Evolutionary conservation across 1,140 invertebrate genomes (phyloP).

Genomic region (Eulimnadia texana): DNA sequence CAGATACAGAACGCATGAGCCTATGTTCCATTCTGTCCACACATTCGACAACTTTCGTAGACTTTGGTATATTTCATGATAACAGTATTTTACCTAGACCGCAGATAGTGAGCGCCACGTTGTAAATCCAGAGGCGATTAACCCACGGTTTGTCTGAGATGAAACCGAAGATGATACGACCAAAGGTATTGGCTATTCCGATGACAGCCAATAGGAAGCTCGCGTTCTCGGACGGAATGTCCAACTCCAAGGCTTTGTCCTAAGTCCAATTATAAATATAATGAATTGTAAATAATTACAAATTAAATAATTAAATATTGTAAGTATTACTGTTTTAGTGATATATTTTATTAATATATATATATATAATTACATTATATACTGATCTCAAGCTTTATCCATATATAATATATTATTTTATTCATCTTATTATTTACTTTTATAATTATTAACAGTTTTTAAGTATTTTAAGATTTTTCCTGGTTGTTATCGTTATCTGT

Average conservation of each 20-base stretch:
- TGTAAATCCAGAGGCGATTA: slow-evolving; percentile 78
- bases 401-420: too few relatives aligned
- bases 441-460: too few relatives aligned
- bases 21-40: too few relatives aligned
- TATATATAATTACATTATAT: too few relatives aligned
- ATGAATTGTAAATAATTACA: slow-evolving; percentile 25
- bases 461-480: too few relatives aligned
- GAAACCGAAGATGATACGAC: slow-evolving; percentile 64
- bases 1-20: too few relatives aligned
- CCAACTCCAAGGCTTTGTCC: slow-evolving; percentile 28
- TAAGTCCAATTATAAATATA: slow-evolving; percentile 22
- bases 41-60: too few relatives aligned
- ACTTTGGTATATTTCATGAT: too few relatives aligned
- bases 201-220: slow-evolving; percentile 58
- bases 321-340: too few relatives aligned
- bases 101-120: slow-evolving; percentile 64
- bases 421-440: too few relatives aligned
- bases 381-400: too few relatives aligned
- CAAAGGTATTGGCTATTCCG: slow-evolving; percentile 75
- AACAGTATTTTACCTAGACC: slow-evolving; percentile 48
- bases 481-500: too few relatives aligned
- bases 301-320: slow-evolving; percentile 25
- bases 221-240: slow-evolving; percentile 38
- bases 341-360: neutral
- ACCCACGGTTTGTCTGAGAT: slow-evolving; percentile 74